A percentile compares a stretch with the other conserved stretches of the same genome.
These are phyloP conservation scores for Chondrosia reniformis DNA, from an alignment of 37 sponge, comb jelly and placozoan genomes.

Conservation along the genomic window DNA sequence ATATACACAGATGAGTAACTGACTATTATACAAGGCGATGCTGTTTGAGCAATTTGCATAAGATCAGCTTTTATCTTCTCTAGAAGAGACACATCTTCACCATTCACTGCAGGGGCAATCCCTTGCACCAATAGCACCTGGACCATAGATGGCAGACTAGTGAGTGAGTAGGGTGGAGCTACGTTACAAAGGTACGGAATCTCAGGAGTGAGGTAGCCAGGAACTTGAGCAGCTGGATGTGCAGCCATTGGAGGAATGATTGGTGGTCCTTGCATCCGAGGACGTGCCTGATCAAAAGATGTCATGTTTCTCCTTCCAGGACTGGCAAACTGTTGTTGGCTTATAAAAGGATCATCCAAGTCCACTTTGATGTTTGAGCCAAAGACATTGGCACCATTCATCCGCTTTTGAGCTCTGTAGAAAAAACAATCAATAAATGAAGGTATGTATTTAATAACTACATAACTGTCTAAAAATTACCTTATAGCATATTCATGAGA, in stretches of 20 bases:
- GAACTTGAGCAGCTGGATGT: neutral
- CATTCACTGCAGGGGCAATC: no score
- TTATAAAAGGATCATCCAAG: conserved; percentile 20
- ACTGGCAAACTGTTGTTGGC: conserved; percentile 58
- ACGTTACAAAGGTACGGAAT: neutral
- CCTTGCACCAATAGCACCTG: neutral
- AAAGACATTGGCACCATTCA: conserved; percentile 70
- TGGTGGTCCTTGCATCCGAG: conserved; percentile 5
- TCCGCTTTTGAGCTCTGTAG: conserved; percentile 63
- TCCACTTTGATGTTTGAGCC: conserved; percentile 41
- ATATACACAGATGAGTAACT: no score
- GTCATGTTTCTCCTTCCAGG: conserved; percentile 30
- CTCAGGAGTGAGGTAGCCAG: neutral
- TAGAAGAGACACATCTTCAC: neutral
- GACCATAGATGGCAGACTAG: no score
- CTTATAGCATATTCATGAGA: conserved; percentile 57
- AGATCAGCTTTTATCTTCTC: neutral
- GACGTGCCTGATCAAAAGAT: neutral
- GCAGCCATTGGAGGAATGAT: conserved; percentile 2
- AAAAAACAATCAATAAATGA: neutral
- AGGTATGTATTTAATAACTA: no score
- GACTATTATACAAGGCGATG: neutral
- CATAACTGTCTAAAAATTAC: no score
- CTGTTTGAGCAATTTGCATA: neutral
- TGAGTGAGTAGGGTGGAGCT: no score